Base-by-base conservation (phyloP, 2,797 vertebrate species). In the Thalassophryne amazonica region DNA sequence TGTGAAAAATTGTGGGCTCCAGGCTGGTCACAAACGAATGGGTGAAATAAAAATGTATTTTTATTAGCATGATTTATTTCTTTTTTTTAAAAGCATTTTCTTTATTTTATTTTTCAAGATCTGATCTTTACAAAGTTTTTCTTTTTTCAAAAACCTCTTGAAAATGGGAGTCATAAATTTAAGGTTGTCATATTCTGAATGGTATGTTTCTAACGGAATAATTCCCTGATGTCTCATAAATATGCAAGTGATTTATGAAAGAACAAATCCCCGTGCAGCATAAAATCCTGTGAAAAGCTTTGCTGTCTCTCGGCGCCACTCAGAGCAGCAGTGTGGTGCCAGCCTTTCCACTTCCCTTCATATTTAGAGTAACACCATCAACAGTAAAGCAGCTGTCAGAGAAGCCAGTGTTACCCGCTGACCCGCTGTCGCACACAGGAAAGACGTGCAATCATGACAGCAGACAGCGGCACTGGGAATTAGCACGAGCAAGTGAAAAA, bases 361-460 rank as follows among this genome's bases (percentile, higher is more conserved):
- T 53, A 78, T 72, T 76, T 61, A 64, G 60, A 56, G 30, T 53
- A 39, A 21, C 50, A 38, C 29, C 28, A 29, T 47, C 21, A 30
- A 49, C 47, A 47, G 19, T 34, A 9, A 5, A 21, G 30, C 40
- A 58, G 38, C 55, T 52, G 53, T 30, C 20, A 6, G 15, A 18
- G 55, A 36, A 49, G 37, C 29, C 43, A 17, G 16, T 17, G 28
- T 22, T 25, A 13, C 19, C 28, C 7, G 4, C 32, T 20, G 35
- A 40, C 42, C 42, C 16, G 50, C 19, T 12, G 22, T 39, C 30
- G n/a, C n/a, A 6, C 35, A 23, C 53, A 29, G 36, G 29, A 22
- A 57, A 47, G 17, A 33, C 29, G 42, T 2, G 19, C 17, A n/a
- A 18, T 41, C 23, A 42, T 33, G 19, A 16, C 6, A 45, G 29